A percentile compares a stretch with the other conserved stretches of the same genome.
phyloP scores from a whole-genome alignment of 2,113 vertebrate species.

The Alouatta palliata region DNA sequence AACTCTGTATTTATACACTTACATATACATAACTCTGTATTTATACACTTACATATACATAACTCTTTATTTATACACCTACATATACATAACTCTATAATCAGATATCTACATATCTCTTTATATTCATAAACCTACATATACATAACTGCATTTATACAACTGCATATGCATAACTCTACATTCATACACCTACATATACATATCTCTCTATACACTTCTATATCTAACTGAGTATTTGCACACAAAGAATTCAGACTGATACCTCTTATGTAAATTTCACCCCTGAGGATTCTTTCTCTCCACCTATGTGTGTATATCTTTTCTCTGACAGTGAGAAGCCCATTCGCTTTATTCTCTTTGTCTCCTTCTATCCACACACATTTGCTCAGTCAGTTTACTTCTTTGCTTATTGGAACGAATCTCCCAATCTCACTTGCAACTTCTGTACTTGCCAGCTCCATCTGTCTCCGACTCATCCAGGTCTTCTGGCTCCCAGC shows the following conservation, averaged over 20 bases:
- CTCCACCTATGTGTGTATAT: neutral
- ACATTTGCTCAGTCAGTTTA: neutral
- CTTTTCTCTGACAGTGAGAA: neutral
- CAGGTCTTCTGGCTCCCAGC: neutral
- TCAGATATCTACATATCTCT: no score
- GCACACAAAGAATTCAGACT: neutral
- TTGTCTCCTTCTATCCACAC: neutral
- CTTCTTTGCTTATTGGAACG: neutral
- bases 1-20: no score
- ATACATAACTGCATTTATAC: no score
- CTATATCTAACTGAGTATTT: neutral
- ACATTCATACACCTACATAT: neutral
- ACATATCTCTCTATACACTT: neutral
- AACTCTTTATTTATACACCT: no score
- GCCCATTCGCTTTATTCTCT: neutral
- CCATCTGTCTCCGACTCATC: neutral
- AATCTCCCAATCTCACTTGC: neutral
- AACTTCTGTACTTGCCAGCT: neutral
- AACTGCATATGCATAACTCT: no score
- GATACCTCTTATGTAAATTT: neutral
- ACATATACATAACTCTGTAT: no score
- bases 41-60: no score
- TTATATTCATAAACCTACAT: no score
- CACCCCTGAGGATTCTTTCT: neutral
- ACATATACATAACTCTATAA: no score